A percentile compares a stretch with the other conserved stretches of the same genome.
phyloP scores from a whole-genome alignment of 2,888 invertebrate species.

The Lampropteryx suffumata region DNA sequence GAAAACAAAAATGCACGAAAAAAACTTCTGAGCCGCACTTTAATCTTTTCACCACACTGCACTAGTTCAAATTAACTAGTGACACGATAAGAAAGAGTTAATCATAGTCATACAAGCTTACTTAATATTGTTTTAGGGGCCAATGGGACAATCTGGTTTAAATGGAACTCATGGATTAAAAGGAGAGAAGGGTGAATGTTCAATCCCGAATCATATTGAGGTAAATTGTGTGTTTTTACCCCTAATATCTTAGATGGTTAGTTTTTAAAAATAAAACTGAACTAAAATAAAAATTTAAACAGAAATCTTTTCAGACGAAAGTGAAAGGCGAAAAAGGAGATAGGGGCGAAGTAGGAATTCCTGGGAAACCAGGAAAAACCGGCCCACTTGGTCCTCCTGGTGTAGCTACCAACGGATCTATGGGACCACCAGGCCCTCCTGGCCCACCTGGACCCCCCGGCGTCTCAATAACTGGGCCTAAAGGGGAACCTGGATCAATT shows the following conservation, averaged over 20 bases:
- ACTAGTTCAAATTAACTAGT: too few species aligned
- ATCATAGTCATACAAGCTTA: too few species aligned
- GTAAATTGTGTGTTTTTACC: not conserved
- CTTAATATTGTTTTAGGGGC: conserved; percentile 35
- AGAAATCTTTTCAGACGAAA: conserved; percentile 34
- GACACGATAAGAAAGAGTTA: too few species aligned
- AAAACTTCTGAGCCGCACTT: too few species aligned
- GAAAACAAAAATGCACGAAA: too few species aligned
- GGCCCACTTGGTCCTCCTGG: conserved; percentile 48
- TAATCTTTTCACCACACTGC: too few species aligned
- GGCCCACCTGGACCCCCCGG: conserved; percentile 58
- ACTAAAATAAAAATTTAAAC: too few species aligned
- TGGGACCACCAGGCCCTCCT: conserved; percentile 50
- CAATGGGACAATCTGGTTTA: conserved; percentile 39
- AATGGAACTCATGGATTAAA: conserved; percentile 49
- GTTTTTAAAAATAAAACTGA: too few species aligned
- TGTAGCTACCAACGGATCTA: conserved; percentile 10
- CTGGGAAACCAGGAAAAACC: conserved; percentile 47
- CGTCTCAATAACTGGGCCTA: conserved; percentile 56
- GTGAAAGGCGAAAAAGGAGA: conserved; percentile 64
- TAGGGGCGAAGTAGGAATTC: conserved; percentile 48
- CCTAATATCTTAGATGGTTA: too few species aligned
- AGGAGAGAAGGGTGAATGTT: conserved; percentile 62
- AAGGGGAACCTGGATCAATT: conserved; percentile 53
- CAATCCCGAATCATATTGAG: conserved; percentile 42